A percentile compares a stretch with the other conserved stretches of the same genome.
Evolutionary conservation across 2,113 vertebrate genomes (phyloP).

Genomic region (Tetrao urogallus): DNA sequence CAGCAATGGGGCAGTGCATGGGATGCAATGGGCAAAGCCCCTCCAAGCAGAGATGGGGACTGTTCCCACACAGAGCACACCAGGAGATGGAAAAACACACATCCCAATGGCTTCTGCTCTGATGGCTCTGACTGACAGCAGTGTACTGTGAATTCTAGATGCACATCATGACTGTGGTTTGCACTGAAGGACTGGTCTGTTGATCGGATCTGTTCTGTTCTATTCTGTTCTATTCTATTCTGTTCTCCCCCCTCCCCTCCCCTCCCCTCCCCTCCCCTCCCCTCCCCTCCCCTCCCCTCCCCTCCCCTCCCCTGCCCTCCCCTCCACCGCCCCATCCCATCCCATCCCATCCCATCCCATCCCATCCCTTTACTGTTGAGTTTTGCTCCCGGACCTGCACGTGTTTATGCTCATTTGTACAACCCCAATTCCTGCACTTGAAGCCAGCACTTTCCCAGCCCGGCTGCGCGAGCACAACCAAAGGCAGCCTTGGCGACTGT

Average conservation of each 20-base stretch:
- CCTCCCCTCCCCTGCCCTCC: too few relatives aligned
- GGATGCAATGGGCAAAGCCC: background rate
- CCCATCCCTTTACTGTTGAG: background rate
- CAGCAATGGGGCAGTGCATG: background rate
- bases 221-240: background rate
- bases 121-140: background rate
- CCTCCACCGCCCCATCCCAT: too few relatives aligned
- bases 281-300: too few relatives aligned
- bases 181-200: background rate
- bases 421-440: slow-evolving; percentile 39
- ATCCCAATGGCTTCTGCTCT: background rate
- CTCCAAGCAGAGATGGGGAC: background rate
- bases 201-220: background rate
- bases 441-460: slow-evolving; percentile 56
- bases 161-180: background rate
- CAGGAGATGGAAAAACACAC: background rate
- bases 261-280: accelerated
- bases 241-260: too few relatives aligned
- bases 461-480: slow-evolving; percentile 8
- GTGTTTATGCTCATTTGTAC: background rate
- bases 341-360: too few relatives aligned
- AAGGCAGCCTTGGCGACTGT: slow-evolving; percentile 64
- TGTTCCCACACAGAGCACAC: background rate
- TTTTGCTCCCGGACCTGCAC: accelerated
- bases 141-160: slow-evolving; percentile 1